Base-by-base conservation (phyloP, 2,888 invertebrate species). In the Allolobophora icterica region DNA sequence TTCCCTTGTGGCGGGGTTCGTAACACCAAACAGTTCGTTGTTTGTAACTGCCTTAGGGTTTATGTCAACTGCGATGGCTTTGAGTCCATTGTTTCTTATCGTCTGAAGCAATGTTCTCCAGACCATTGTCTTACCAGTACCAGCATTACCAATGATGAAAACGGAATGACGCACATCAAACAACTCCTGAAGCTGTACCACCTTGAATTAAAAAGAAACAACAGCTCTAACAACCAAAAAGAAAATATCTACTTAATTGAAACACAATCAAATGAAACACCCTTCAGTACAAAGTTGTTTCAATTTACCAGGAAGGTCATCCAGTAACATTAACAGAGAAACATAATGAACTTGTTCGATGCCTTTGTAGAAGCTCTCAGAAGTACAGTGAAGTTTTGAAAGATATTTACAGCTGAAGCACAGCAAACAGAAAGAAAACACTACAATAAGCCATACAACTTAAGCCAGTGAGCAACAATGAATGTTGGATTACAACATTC, bases 41-140 rank as follows among this genome's bases (percentile, higher is more conserved):
- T 99, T 99, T 30, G 98, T 99, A 2, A 99, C 99, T 40, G 99
- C 99, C 93, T 99, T 99, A 0, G 99, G 99, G 96, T 99, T 99
- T 90, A 99, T 96, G 95, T 99, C 99, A 94, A 97, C 97, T 94
- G 97, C 98, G 89, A 98, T 96, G 0, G 99, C 99, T 95, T 98
- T 98, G 94, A 97, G 97, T 94, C 97, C 97, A 91, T 94, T 93
- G 95, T 98, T 98, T 94, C 97, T 97, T 95, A 99, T 98, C 0
- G 99, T 98, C 95, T 97, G 97, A 94, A 97, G 97, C 21, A 99
- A 96, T 0, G 98, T 97, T 95, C 98, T 98, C 98, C 99, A 99
- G 13, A 99, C 96, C 96, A 98, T 97, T 15, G 98, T 98, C 96
- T 98, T 98, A 0, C 99, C 99, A 24, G 98, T 98, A 34, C 99